These are phyloP conservation scores for Apamea anceps DNA, from an alignment of 2,888 invertebrate species.

Conservation along the genomic window DNA sequence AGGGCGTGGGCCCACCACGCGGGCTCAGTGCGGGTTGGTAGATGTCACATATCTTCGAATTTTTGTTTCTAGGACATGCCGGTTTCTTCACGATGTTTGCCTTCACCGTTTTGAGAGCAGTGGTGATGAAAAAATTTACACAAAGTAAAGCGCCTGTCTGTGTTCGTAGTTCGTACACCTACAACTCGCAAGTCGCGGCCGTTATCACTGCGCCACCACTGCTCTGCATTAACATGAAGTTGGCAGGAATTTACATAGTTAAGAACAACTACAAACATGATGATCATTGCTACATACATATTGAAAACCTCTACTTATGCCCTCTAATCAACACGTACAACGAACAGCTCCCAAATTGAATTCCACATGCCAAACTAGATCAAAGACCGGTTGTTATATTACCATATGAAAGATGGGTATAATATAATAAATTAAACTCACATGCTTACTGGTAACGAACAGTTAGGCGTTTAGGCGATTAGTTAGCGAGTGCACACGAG, in stretches of 20 bases:
- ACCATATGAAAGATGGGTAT: constrained; percentile 31
- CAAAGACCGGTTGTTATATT: constrained; percentile 33
- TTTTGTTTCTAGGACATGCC: too few relatives aligned
- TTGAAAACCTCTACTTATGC: neutral
- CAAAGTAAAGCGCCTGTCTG: too few relatives aligned
- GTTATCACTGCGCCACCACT: too few relatives aligned
- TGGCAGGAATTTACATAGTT: neutral
- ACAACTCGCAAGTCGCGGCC: too few relatives aligned
- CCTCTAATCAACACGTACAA: constrained; percentile 21
- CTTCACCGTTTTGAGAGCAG: too few relatives aligned
- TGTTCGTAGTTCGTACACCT: too few relatives aligned
- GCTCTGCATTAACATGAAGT: neutral
- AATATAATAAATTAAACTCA: constrained; percentile 44
- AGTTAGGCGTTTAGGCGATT: constrained; percentile 63
- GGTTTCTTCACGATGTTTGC: too few relatives aligned
- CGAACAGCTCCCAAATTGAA: constrained; percentile 44
- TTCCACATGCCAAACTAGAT: constrained; percentile 35
- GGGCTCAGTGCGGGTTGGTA: too few relatives aligned
- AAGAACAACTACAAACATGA: neutral
- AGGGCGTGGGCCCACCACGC: too few relatives aligned
- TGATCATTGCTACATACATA: neutral
- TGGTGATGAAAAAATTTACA: too few relatives aligned
- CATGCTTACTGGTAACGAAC: constrained; percentile 53
- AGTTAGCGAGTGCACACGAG: constrained; percentile 67
- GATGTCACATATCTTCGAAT: too few relatives aligned